Base-by-base conservation (phyloP, 2,797 vertebrate genomes). In the Epinephelus coioides region DNA sequence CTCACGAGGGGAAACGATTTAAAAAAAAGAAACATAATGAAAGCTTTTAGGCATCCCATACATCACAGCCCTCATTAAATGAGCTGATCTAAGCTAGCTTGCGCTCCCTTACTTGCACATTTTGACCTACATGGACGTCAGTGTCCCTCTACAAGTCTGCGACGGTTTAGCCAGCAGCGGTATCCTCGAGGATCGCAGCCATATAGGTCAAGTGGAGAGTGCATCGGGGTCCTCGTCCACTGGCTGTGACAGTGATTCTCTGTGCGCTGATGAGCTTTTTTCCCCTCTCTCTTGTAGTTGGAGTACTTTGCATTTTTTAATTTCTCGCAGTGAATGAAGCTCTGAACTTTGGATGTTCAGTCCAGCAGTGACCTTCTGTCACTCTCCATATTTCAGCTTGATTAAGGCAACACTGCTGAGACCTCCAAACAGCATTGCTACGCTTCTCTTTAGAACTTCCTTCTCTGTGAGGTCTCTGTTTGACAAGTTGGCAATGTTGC, bases 201-300 rank as follows among this genome's bases (percentile, higher is more conserved):
- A 47, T 56, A 21, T 21, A 79, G 73, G 71, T 89, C 74, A 85
- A 90, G 74, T 76, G 76, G 43, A 78, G 55, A 73, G 65, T 69
- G 61, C 55, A 30, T 14, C 7, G 44, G 60, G 81, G 62, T 85
- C 64, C 61, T 83, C 65, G 55, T 85, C 79, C 74, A 50, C 69
- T 43, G 40, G 54, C 21, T 43, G 66, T 64, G 54, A 72, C 67
- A 71, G 38, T 56, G 57, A 77, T 70, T 71, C 63, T 66, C 47
- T 79, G 65, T 3, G 11, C 40, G 27, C 63, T 82, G 67, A 81
- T 85, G 66, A 81, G 54, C 55, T 61, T 62, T 55, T 60, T 57
- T 12, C 65, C 27, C 38, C 51, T 69, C 25, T 47, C 15, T 74
- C 19, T 55, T 67, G 43, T 10, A 62, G n/a, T 63, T 43, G 19